phyloP scores from a whole-genome alignment of 2,113 vertebrate species.

The Paramormyrops kingsleyae region DNA sequence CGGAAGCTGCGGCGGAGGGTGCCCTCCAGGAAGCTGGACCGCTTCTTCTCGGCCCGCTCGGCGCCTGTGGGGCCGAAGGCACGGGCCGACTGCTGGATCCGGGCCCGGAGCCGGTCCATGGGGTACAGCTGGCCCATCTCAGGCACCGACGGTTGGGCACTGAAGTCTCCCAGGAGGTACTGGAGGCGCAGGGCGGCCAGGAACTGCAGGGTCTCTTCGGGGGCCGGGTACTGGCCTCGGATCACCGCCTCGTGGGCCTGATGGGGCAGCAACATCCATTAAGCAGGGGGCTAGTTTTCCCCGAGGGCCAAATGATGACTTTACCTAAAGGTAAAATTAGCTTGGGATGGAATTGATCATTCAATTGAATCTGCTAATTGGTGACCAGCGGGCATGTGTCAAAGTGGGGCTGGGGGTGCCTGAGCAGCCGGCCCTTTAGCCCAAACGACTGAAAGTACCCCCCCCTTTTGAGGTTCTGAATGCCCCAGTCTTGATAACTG shows the following conservation, averaged over 20 bases:
- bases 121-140: constrained; percentile 84
- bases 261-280: neutral
- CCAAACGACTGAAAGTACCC: neutral
- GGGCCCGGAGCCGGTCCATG: constrained; percentile 72
- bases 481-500: neutral
- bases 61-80: constrained; percentile 50
- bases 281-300: neutral
- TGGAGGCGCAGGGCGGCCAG: constrained; percentile 86
- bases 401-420: neutral
- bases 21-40: constrained; percentile 91
- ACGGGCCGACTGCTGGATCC: constrained; percentile 82
- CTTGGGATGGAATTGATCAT: neutral
- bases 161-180: constrained; percentile 77
- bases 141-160: constrained; percentile 50
- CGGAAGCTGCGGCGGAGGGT: constrained; percentile 86
- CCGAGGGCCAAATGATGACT: neutral
- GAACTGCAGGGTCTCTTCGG: constrained; percentile 89
- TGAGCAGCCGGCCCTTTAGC: too few relatives aligned
- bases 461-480: neutral
- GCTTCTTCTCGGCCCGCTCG: constrained; percentile 71
- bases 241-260: constrained; percentile 94
- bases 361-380: neutral
- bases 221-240: constrained; percentile 85
- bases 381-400: neutral
- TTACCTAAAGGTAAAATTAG: neutral